These are phyloP conservation scores for Hirtodrosophila duncani DNA, from an alignment of 2,888 invertebrate species.

Conservation along the genomic window DNA sequence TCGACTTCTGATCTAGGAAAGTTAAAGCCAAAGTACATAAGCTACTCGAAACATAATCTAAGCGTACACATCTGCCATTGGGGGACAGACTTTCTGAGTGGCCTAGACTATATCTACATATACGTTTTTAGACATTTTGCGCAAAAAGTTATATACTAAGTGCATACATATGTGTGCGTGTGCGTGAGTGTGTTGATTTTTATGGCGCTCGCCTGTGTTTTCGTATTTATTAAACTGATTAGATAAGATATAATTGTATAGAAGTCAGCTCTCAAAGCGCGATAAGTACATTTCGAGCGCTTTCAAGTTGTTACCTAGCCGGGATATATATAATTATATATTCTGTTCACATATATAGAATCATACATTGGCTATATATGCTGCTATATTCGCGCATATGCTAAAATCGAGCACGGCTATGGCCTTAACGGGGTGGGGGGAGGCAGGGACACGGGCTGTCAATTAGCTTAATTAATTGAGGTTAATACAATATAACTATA, in stretches of 20 bases:
- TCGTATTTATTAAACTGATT: slow-evolving; percentile 63
- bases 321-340: slow-evolving; percentile 5
- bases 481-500: slow-evolving; percentile 45
- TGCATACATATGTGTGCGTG: slow-evolving; percentile 1
- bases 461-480: slow-evolving; percentile 66
- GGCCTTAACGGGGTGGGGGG: background rate
- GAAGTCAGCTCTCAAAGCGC: slow-evolving; percentile 46
- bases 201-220: slow-evolving; percentile 55
- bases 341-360: slow-evolving; percentile 1
- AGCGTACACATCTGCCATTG: too few relatives aligned
- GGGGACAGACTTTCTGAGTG: too few relatives aligned
- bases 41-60: too few relatives aligned
- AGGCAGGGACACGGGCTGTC: slow-evolving; percentile 35
- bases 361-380: background rate
- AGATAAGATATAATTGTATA: slow-evolving; percentile 56
- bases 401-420: too few relatives aligned
- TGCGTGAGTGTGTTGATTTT: slow-evolving; percentile 27
- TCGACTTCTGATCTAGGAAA: too few relatives aligned
- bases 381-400: too few relatives aligned
- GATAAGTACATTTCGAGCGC: slow-evolving; percentile 49
- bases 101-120: too few relatives aligned
- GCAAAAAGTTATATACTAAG: slow-evolving; percentile 22
- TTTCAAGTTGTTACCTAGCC: slow-evolving; percentile 29
- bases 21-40: too few relatives aligned
- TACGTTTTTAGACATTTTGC: too few relatives aligned